A percentile compares a stretch with the other conserved stretches of the same genome.
Evolutionary conservation across 2,113 vertebrate genomes (phyloP).

Genomic region (Parus major): DNA sequence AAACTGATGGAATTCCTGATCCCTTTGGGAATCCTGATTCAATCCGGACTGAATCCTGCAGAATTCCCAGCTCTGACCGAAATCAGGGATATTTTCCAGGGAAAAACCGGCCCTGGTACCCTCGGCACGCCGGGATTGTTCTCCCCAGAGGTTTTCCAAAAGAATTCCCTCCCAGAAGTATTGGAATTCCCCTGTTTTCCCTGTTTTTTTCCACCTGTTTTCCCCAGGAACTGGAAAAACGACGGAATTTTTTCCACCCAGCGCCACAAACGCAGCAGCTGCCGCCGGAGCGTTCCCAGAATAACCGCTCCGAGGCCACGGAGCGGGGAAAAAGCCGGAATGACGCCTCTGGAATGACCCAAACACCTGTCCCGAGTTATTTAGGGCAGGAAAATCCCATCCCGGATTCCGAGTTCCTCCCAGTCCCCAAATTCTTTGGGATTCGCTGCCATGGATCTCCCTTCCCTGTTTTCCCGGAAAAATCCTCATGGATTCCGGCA

Average conservation of each 20-base stretch:
- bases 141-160: not conserved
- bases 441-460: not conserved
- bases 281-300: not conserved
- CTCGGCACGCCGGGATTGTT: rapidly evolving
- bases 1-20: not conserved
- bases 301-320: not conserved
- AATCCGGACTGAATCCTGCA: rapidly evolving
- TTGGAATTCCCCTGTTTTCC: not conserved
- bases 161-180: not conserved
- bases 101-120: not conserved
- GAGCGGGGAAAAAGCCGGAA: not conserved
- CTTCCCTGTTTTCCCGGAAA: not conserved
- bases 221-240: not conserved
- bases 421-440: not conserved
- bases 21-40: not conserved
- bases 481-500: not conserved
- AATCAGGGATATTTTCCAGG: rapidly evolving
- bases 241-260: rapidly evolving
- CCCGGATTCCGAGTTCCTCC: not conserved
- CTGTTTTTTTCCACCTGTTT: rapidly evolving
- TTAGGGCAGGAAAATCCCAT: not conserved
- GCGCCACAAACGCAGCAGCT: not conserved
- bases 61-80: rapidly evolving
- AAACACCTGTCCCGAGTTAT: constrained; percentile 27
- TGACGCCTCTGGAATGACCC: not conserved